These are phyloP conservation scores for Merluccius polli DNA, from an alignment of 2,797 vertebrate species.

Conservation along the genomic window DNA sequence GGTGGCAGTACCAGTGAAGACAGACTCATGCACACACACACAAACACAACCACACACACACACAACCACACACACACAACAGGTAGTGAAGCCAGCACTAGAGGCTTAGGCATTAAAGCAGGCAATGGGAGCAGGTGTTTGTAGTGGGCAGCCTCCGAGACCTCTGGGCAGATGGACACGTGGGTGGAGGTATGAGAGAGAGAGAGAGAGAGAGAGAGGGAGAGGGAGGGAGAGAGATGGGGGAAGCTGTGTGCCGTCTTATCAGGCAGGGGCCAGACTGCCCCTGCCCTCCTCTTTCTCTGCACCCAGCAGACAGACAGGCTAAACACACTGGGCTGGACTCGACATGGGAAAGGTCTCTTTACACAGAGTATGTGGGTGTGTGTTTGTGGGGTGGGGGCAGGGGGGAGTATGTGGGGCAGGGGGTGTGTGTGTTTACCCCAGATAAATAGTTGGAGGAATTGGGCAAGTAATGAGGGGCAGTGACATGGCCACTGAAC, in stretches of 20 bases:
- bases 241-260: constrained; percentile 42
- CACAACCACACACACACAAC: constrained; percentile 8
- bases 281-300: constrained; percentile 8
- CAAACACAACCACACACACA: constrained; percentile 13
- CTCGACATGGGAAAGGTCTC: constrained; percentile 37
- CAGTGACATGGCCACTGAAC: constrained; percentile 25
- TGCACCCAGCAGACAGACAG: constrained; percentile 50
- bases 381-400: background rate
- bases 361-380: constrained; percentile 26
- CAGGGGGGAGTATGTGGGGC: constrained; percentile 8
- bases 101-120: constrained; percentile 45
- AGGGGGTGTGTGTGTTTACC: constrained; percentile 45
- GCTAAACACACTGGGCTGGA: constrained; percentile 19
- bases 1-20: background rate
- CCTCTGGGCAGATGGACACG: constrained; percentile 45
- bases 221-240: background rate
- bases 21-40: constrained; percentile 5
- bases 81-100: constrained; percentile 21
- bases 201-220: constrained; percentile 43
- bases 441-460: constrained; percentile 43
- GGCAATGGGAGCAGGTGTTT: constrained; percentile 58
- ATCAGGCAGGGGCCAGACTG: constrained; percentile 62
- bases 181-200: constrained; percentile 38
- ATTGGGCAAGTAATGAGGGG: constrained; percentile 43
- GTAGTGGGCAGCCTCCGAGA: constrained; percentile 53